Conservation (phyloP, 1,140 invertebrate genomes). For the Drosophila pruinosa region DNA sequence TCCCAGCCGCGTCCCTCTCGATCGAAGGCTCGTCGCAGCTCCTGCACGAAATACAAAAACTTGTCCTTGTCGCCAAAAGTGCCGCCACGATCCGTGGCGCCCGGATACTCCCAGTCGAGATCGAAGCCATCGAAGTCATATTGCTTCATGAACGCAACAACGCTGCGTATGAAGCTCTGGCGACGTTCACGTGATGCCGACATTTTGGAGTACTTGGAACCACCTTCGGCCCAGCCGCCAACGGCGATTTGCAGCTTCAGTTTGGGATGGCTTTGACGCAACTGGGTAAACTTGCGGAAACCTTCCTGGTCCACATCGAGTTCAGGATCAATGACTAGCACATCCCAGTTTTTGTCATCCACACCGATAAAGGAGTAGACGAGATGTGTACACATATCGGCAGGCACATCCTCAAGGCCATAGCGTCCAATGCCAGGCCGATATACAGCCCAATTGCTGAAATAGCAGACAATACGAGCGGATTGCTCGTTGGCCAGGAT, state of each 20-base stretch:
- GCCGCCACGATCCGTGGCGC: slow-evolving; percentile 92
- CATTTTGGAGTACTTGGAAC: slow-evolving; percentile 92
- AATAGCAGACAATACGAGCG: slow-evolving; percentile 92
- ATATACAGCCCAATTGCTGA: slow-evolving; percentile 96
- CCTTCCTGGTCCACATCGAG: slow-evolving; percentile 90
- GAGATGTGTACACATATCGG: slow-evolving; percentile 92
- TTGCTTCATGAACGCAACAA: slow-evolving; percentile 90
- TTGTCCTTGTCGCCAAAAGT: slow-evolving; percentile 91
- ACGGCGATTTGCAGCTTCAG: slow-evolving; percentile 92
- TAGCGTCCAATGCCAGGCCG: slow-evolving; percentile 91
- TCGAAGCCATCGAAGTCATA: slow-evolving; percentile 93
- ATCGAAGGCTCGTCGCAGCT: slow-evolving; percentile 90
- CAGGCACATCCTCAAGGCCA: slow-evolving; percentile 91
- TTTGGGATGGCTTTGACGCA: slow-evolving; percentile 88
- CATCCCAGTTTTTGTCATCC: slow-evolving; percentile 89
- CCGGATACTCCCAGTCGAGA: slow-evolving; percentile 93
- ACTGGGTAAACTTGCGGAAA: slow-evolving; percentile 91
- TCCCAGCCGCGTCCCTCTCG: slow-evolving; percentile 90
- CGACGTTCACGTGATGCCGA: slow-evolving; percentile 87
- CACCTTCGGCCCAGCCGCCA: slow-evolving; percentile 94
- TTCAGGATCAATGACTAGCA: slow-evolving; percentile 91
- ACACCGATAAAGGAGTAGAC: slow-evolving; percentile 96
- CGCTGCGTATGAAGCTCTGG: slow-evolving; percentile 89
- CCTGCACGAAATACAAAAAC: slow-evolving; percentile 92
- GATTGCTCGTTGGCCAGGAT: slow-evolving; percentile 46